Percentiles rank a stretch among this genome's conserved stretches.
These are phyloP conservation scores for Ciconia maguari DNA, from an alignment of 2,113 vertebrate genomes.

Conservation along the genomic window DNA sequence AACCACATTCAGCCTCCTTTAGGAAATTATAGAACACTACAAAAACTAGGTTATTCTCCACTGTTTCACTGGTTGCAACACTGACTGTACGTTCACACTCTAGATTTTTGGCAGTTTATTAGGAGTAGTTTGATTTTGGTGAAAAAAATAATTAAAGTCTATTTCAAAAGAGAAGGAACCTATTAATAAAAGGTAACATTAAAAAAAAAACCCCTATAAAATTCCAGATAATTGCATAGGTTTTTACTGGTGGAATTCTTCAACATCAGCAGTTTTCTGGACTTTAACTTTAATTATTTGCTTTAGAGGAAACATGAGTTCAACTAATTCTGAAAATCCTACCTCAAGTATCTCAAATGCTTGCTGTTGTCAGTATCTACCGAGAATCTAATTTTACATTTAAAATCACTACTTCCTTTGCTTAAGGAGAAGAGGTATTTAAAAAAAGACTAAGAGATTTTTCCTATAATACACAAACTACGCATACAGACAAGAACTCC, in stretches of 20 bases:
- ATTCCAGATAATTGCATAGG: background rate
- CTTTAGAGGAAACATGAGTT: background rate
- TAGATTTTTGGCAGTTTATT: background rate
- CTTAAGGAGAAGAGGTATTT: background rate
- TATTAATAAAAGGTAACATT: background rate
- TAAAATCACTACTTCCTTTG: background rate
- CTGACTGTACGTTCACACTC: background rate
- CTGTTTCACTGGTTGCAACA: background rate
- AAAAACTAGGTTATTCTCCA: background rate
- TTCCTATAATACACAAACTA: background rate
- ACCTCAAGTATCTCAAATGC: background rate
- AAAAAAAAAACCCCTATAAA: background rate
- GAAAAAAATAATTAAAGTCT: background rate
- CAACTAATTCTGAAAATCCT: background rate
- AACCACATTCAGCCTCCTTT: background rate
- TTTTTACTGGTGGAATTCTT: background rate
- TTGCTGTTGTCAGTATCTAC: background rate
- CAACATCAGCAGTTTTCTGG: background rate
- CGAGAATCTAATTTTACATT: background rate
- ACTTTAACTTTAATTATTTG: background rate
- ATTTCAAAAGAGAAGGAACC: background rate
- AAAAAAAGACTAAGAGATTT: background rate
- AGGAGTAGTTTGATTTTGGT: background rate
- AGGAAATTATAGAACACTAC: background rate
- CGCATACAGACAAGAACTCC: background rate